These are phyloP conservation scores for Nylanderia fulva DNA, from an alignment of 1,140 invertebrate genomes.

Conservation along the genomic window DNA sequence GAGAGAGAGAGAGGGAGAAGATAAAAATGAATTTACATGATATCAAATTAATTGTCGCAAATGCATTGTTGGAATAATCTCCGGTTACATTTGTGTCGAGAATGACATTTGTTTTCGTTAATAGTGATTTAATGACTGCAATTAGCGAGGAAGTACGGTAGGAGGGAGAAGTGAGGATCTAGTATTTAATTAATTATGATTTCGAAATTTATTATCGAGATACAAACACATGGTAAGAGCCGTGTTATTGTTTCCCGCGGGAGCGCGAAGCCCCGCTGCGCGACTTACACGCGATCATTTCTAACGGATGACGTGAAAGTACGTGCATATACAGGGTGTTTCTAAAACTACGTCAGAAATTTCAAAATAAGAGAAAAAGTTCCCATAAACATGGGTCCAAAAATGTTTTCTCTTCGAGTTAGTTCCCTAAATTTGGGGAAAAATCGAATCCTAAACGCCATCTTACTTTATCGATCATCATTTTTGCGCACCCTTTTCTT, in stretches of 20 bases:
- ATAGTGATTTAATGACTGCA: not conserved
- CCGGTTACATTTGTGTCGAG: not conserved
- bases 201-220: not conserved
- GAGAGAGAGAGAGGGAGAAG: too few relatives aligned
- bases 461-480: too few relatives aligned
- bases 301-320: slow-evolving; percentile 70
- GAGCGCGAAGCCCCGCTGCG: slow-evolving; percentile 58
- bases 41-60: too few relatives aligned
- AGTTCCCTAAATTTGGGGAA: too few relatives aligned
- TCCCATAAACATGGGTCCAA: too few relatives aligned
- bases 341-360: too few relatives aligned
- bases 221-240: not conserved
- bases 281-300: slow-evolving; percentile 68
- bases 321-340: too few relatives aligned
- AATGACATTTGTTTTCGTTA: not conserved
- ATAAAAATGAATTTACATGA: too few relatives aligned
- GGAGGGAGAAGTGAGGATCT: not conserved
- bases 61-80: not conserved
- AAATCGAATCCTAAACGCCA: too few relatives aligned
- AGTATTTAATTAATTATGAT: not conserved
- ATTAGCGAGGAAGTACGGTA: not conserved
- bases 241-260: not conserved
- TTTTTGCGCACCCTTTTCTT: too few relatives aligned
- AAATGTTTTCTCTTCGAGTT: too few relatives aligned
- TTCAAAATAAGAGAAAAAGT: too few relatives aligned